A percentile compares a stretch with the other conserved stretches of the same genome.
Evolutionary conservation across 2,113 vertebrate genomes (phyloP).

Genomic region (Channa maculata): DNA sequence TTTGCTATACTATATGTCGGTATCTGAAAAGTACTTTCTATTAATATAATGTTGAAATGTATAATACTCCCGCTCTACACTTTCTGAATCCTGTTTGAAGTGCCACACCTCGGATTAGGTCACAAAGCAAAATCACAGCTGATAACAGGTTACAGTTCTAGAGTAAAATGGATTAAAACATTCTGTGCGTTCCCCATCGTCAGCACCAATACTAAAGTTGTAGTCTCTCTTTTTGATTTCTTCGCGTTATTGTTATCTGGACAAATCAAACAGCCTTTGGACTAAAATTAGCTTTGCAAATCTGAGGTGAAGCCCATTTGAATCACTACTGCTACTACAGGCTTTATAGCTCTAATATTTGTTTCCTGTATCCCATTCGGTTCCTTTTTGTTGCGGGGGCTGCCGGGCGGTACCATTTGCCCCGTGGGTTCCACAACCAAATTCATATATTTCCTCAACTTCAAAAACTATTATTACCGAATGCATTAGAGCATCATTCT

Average conservation of each 20-base stretch:
- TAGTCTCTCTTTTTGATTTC: background rate
- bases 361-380: slow-evolving; percentile 82
- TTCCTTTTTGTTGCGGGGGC: slow-evolving; percentile 79
- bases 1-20: background rate
- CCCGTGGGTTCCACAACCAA: slow-evolving; percentile 15
- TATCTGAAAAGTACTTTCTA: background rate
- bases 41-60: background rate
- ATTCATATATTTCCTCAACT: background rate
- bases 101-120: background rate
- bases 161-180: background rate
- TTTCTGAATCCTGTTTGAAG: background rate
- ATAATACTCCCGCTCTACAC: background rate
- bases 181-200: slow-evolving; percentile 1
- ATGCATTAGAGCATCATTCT: accelerated
- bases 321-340: background rate
- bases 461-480: accelerated
- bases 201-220: background rate
- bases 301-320: slow-evolving; percentile 9
- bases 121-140: background rate
- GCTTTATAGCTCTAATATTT: slow-evolving; percentile 47
- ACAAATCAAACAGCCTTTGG: background rate
- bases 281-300: background rate
- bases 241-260: background rate
- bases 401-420: slow-evolving; percentile 78
- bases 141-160: background rate